phyloP scores from a whole-genome alignment of 2,888 invertebrate genomes.

The Drosophila siamana region DNA sequence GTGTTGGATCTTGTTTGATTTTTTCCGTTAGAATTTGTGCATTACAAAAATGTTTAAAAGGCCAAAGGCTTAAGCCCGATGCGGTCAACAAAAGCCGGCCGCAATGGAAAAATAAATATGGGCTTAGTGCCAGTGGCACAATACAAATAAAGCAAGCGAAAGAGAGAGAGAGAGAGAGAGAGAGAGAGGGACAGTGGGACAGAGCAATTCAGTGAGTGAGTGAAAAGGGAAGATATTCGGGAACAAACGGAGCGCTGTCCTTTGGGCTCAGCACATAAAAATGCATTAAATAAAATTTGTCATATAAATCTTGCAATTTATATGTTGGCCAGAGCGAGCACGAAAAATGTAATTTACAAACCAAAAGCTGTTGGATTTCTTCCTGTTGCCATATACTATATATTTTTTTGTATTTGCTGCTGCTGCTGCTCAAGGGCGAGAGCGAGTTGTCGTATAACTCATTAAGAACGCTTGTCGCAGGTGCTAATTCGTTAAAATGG shows the following conservation, averaged over 20 bases:
- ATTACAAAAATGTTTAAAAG: conserved; percentile 76
- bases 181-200: not conserved
- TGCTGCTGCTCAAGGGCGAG: conserved; percentile 44
- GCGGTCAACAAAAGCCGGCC: conserved; percentile 76
- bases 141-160: conserved; percentile 14
- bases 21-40: conserved; percentile 59
- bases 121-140: conserved; percentile 45
- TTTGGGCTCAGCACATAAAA: conserved; percentile 66
- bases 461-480: conserved; percentile 78
- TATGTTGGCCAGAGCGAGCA: conserved; percentile 65
- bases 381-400: conserved; percentile 1
- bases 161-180: not conserved
- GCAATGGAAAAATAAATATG: conserved; percentile 76
- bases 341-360: conserved; percentile 76
- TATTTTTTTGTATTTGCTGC: no score
- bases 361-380: conserved; percentile 65
- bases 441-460: conserved; percentile 75
- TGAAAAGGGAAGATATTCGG: conserved; percentile 27
- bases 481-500: conserved; percentile 81
- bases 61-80: conserved; percentile 75
- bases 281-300: conserved; percentile 81
- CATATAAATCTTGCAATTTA: conserved; percentile 82
- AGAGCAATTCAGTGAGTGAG: no score
- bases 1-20: conserved; percentile 14
- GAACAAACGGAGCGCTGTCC: conserved; percentile 39